A percentile compares a stretch with the other conserved stretches of the same genome.
Evolutionary conservation across 2,113 vertebrate genomes (phyloP).

Genomic region (Forbesichthys agassizii): DNA sequence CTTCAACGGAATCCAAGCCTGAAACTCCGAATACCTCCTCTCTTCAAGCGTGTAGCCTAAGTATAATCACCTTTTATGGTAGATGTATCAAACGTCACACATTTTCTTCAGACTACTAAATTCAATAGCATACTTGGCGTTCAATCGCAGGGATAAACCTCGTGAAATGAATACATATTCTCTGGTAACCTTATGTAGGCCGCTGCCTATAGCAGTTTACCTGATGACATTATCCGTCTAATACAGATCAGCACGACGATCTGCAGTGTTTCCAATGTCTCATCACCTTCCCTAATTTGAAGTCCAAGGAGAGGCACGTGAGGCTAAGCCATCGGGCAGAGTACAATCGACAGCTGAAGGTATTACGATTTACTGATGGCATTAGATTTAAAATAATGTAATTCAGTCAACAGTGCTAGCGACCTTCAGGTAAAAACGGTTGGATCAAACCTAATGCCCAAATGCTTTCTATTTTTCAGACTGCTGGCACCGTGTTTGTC

Average conservation of each 20-base stretch:
- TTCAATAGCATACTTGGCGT: not conserved
- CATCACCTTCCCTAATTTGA: conserved; percentile 75
- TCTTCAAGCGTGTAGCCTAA: conserved; percentile 52
- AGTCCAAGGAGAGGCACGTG: conserved; percentile 78
- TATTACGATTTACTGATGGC: conserved; percentile 43
- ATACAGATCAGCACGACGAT: conserved; percentile 73
- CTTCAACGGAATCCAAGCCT: conserved; percentile 43
- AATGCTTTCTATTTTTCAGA: conserved; percentile 10
- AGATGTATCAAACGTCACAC: too few species aligned
- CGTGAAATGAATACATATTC: not conserved
- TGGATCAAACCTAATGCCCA: not conserved
- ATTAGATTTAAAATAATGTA: not conserved
- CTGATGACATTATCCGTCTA: conserved; percentile 10
- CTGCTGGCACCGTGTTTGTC: conserved; percentile 74
- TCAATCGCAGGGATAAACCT: not conserved
- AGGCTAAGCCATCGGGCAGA: conserved; percentile 77
- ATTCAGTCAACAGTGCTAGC: too few species aligned
- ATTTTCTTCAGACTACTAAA: not conserved
- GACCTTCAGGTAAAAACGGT: too few species aligned
- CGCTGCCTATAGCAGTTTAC: not conserved
- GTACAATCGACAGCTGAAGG: conserved; percentile 75
- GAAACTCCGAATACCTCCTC: conserved; percentile 31
- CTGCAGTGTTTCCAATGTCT: conserved; percentile 79
- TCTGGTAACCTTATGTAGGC: not conserved
- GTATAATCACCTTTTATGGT: conserved; percentile 5